Percentiles rank a stretch among this genome's conserved stretches.
Conservation (phyloP, 92 coral and sea anemone genomes). For the Micromussa lordhowensis region DNA sequence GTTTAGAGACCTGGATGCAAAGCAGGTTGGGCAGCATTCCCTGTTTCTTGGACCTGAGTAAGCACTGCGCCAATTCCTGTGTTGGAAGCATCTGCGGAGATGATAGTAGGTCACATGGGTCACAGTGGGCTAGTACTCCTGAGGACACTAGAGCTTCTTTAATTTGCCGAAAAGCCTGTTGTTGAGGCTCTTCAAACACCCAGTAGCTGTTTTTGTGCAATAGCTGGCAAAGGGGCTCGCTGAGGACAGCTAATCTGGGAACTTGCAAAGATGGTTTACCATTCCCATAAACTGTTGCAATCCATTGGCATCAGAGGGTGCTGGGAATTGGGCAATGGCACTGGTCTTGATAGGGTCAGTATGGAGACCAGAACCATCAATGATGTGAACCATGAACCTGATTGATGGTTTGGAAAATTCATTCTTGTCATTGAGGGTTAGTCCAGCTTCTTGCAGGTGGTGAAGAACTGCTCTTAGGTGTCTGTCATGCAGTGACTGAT, state of each 20-base stretch:
- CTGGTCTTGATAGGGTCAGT: constrained; percentile 62
- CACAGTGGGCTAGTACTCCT: constrained; percentile 33
- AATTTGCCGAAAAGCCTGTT: background rate
- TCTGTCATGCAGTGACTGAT: too few relatives aligned
- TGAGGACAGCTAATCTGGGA: constrained; percentile 28
- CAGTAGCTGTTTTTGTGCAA: constrained; percentile 17
- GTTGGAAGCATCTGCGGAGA: constrained; percentile 65
- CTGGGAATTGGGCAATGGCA: constrained; percentile 52
- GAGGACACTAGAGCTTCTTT: constrained; percentile 35
- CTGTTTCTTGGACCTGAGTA: constrained; percentile 59
- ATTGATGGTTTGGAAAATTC: constrained; percentile 50
- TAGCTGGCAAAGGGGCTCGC: constrained; percentile 35
- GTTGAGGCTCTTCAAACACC: constrained; percentile 42
- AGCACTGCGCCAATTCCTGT: constrained; percentile 64
- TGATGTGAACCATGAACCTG: constrained; percentile 67
- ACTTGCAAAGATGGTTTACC: constrained; percentile 58
- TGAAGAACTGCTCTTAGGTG: too few relatives aligned
- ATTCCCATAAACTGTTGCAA: constrained; percentile 56
- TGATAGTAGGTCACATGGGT: constrained; percentile 41
- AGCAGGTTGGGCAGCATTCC: constrained; percentile 54
- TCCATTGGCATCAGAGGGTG: constrained; percentile 17
- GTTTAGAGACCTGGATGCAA: constrained; percentile 63
- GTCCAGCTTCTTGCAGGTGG: too few relatives aligned
- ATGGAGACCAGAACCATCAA: constrained; percentile 55
- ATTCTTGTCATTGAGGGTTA: constrained; percentile 70